phyloP scores from a whole-genome alignment of 2,113 vertebrate genomes.

The Tringa solitaria region DNA sequence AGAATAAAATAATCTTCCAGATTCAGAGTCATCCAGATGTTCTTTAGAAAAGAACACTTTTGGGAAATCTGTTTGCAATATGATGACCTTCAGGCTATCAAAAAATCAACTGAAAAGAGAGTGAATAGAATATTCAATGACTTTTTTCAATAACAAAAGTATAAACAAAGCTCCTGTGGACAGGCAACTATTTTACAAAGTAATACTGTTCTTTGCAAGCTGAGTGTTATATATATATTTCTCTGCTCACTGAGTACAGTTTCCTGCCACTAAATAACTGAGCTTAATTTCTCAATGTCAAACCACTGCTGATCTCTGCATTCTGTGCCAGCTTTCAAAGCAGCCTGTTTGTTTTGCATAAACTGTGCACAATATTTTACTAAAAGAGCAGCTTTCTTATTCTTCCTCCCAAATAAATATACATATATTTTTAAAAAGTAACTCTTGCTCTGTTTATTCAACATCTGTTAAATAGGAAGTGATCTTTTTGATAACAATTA shows the following conservation, averaged over 20 bases:
- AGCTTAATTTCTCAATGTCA: slow-evolving; percentile 56
- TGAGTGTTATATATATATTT: background rate
- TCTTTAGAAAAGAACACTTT: slow-evolving; percentile 14
- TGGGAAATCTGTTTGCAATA: slow-evolving; percentile 33
- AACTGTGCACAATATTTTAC: background rate
- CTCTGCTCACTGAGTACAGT: background rate
- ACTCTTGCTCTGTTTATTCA: background rate
- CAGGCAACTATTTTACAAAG: background rate
- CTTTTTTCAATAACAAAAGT: slow-evolving; percentile 28
- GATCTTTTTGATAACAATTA: background rate
- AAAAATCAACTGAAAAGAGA: slow-evolving; percentile 44
- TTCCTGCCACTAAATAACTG: slow-evolving; percentile 23
- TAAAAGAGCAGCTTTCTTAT: background rate
- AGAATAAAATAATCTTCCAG: background rate
- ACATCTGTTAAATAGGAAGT: background rate
- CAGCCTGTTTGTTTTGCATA: slow-evolving; percentile 5
- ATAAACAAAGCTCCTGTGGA: slow-evolving; percentile 38
- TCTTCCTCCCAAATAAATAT: background rate
- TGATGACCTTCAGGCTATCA: background rate
- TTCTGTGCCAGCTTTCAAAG: background rate
- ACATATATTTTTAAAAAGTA: background rate
- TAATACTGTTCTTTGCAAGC: background rate
- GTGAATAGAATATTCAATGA: slow-evolving; percentile 53
- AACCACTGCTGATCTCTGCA: background rate
- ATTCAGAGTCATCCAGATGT: background rate